Evolutionary conservation across 2,888 invertebrate species (phyloP).

Genomic region (Eretmocerus hayati): DNA sequence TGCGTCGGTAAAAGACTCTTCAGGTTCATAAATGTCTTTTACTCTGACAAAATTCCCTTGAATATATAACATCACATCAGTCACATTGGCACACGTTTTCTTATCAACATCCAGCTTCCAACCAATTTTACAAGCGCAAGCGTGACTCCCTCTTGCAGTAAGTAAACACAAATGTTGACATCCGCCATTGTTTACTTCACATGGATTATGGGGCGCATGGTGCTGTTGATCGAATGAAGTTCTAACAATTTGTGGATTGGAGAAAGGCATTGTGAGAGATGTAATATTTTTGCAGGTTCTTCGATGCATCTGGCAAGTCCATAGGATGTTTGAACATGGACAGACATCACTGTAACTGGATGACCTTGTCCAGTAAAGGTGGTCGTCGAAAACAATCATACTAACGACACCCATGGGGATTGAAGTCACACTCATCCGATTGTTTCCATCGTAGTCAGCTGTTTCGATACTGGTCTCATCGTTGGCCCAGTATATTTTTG

Average conservation of each 20-base stretch:
- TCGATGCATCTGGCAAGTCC: conserved; percentile 1
- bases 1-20: conserved; percentile 1
- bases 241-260: background rate
- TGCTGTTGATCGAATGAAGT: conserved; percentile 3
- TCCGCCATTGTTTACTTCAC: background rate
- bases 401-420: conserved; percentile 5
- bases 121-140: conserved; percentile 10
- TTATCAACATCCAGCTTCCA: conserved; percentile 8
- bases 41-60: conserved; percentile 1
- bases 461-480: conserved; percentile 3
- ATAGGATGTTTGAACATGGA: conserved; percentile 7
- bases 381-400: conserved; percentile 6
- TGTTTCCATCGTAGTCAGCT: conserved; percentile 9
- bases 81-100: background rate
- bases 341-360: background rate
- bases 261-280: background rate
- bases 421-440: background rate
- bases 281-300: background rate
- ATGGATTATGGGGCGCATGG: background rate
- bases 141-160: background rate
- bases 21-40: background rate
- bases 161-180: conserved; percentile 11
- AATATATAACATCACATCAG: conserved; percentile 3
- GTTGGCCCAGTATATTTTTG: conserved; percentile 8
- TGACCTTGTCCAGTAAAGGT: conserved; percentile 5